Evolutionary conservation across 2,113 vertebrate genomes (phyloP).

Genomic region (Capreolus pygargus): DNA sequence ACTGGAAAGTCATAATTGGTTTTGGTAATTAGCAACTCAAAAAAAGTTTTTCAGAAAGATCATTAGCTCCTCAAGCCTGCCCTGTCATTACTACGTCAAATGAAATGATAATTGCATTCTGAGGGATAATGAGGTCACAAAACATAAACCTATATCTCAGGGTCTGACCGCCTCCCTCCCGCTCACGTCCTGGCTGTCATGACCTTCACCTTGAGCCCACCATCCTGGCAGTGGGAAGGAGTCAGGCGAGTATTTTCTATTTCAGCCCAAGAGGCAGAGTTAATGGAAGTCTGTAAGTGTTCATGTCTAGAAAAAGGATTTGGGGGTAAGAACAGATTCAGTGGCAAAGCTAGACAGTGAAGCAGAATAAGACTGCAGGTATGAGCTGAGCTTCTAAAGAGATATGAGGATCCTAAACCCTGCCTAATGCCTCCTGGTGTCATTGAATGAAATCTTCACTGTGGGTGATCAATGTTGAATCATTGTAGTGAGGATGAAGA

Average conservation of each 20-base stretch:
- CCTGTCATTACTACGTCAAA: background rate
- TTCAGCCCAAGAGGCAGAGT: background rate
- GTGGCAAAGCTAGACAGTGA: background rate
- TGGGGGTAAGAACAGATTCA: background rate
- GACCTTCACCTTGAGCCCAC: background rate
- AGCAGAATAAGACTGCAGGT: background rate
- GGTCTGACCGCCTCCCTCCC: background rate
- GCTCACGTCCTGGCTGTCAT: background rate
- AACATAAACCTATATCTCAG: background rate
- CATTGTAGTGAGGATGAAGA: background rate
- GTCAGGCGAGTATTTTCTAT: background rate
- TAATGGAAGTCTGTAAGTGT: background rate
- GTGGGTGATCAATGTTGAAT: background rate
- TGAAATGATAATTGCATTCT: background rate
- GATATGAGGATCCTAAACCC: background rate
- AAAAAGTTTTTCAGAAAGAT: background rate
- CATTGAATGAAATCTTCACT: background rate
- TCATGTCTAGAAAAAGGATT: background rate
- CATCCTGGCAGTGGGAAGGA: background rate
- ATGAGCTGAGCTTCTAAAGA: background rate
- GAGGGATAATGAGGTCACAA: background rate
- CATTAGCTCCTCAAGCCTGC: background rate
- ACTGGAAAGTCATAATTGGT: accelerated
- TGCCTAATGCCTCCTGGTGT: background rate
- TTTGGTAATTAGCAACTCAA: background rate